These are phyloP conservation scores for Automeris io DNA, from an alignment of 2,888 invertebrate genomes.

Conservation along the genomic window DNA sequence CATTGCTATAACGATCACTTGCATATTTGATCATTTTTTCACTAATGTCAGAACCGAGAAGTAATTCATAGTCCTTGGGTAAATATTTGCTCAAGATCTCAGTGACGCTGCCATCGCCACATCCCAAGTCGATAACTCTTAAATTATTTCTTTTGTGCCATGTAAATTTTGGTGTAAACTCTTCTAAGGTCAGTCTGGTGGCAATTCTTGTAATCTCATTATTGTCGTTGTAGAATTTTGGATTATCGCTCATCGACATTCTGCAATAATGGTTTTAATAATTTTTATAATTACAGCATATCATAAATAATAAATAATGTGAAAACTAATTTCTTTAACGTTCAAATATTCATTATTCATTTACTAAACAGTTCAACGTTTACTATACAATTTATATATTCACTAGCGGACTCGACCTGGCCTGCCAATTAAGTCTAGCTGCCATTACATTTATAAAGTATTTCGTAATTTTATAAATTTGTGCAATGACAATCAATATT, in stretches of 20 bases:
- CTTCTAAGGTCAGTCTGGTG: not conserved
- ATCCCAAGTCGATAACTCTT: slow-evolving; percentile 2
- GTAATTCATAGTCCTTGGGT: slow-evolving; percentile 1
- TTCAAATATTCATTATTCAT: no score
- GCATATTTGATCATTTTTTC: slow-evolving; percentile 1
- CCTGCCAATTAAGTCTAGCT: no score
- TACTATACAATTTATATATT: no score
- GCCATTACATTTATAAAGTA: no score
- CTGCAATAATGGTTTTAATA: no score
- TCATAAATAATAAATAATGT: no score
- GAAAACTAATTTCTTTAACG: no score
- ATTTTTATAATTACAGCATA: no score
- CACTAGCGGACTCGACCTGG: no score
- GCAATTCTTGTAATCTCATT: slow-evolving; percentile 1
- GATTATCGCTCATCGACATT: not conserved
- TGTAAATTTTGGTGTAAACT: not conserved
- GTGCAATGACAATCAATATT: no score
- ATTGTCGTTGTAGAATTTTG: not conserved
- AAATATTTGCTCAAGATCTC: not conserved
- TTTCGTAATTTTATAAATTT: no score
- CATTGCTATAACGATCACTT: not conserved
- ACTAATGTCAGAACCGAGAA: slow-evolving; percentile 1
- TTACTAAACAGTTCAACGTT: no score
- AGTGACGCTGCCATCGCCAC: slow-evolving; percentile 3
- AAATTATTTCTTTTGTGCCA: not conserved